phyloP scores from a whole-genome alignment of 2,113 vertebrate genomes.

The Phoenicopterus ruber region DNA sequence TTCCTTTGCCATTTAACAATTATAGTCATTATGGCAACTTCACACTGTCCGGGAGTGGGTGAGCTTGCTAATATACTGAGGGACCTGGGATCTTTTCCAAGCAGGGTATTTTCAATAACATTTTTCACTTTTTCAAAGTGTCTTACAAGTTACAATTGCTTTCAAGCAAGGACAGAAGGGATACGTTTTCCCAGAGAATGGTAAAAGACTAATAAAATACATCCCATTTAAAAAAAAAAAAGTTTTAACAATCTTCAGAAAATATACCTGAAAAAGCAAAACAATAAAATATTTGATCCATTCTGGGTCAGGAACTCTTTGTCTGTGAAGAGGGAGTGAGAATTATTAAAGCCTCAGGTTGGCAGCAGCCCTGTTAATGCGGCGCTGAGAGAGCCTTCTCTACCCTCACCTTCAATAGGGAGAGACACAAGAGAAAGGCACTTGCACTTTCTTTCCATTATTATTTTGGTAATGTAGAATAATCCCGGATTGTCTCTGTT shows the following conservation, averaged over 20 bases:
- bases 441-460: neutral
- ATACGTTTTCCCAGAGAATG: neutral
- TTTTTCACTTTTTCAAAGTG: neutral
- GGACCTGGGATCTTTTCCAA: neutral
- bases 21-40: neutral
- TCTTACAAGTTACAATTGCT: neutral
- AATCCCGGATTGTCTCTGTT: neutral
- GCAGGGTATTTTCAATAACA: neutral
- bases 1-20: neutral
- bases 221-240: neutral
- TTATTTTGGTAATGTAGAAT: neutral
- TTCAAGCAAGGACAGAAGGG: neutral
- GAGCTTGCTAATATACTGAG: neutral
- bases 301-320: neutral
- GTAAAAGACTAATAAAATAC: neutral
- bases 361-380: neutral
- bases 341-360: neutral
- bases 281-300: conserved; percentile 4
- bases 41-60: neutral
- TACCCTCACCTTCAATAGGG: neutral
- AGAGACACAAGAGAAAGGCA: neutral
- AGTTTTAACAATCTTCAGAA: neutral
- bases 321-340: neutral
- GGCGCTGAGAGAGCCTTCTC: neutral
- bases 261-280: neutral